phyloP scores from a whole-genome alignment of 2,113 vertebrate species.

The Cottus gobio region DNA sequence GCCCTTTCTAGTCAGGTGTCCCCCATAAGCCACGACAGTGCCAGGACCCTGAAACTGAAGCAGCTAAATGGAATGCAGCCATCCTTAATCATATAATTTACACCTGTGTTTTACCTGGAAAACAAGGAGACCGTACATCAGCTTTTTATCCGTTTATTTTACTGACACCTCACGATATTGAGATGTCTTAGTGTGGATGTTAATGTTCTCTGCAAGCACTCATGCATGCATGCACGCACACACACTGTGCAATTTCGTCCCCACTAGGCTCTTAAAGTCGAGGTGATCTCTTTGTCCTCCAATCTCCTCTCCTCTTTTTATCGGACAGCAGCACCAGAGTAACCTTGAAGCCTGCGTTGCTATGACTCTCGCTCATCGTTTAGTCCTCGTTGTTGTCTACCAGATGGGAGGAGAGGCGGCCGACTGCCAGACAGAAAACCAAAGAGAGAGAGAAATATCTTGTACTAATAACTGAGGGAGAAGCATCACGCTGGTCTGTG shows the following conservation, averaged over 20 bases:
- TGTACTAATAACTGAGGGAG: neutral
- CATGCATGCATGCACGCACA: too few relatives aligned
- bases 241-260: neutral
- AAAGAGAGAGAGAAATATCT: neutral
- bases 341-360: constrained; percentile 9
- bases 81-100: neutral
- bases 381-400: constrained; percentile 2
- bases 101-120: neutral
- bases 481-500: neutral
- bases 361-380: neutral
- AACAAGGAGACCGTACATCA: neutral
- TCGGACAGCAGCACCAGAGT: neutral
- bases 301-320: neutral
- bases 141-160: neutral
- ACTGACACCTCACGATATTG: neutral
- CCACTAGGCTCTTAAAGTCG: neutral
- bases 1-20: neutral
- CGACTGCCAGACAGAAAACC: neutral
- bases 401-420: neutral
- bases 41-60: neutral
- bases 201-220: neutral
- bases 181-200: neutral
- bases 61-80: neutral
- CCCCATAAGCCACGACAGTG: neutral
- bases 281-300: neutral